Evolutionary conservation across 2,797 vertebrate species (phyloP).

Genomic region (Merluccius polli): DNA sequence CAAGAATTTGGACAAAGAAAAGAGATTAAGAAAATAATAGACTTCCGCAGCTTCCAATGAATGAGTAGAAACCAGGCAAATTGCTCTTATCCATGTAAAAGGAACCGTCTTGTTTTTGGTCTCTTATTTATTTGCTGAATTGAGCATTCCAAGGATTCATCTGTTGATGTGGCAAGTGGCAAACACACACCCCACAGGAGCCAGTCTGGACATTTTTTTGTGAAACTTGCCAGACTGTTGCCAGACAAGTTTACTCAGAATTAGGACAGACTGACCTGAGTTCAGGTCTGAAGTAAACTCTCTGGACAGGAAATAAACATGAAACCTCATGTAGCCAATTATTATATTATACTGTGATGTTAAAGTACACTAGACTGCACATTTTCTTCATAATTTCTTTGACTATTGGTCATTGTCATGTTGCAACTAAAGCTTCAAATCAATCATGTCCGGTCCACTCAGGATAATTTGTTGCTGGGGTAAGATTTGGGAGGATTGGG

Average conservation of each 20-base stretch:
- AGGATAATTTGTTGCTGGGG: slow-evolving; percentile 44
- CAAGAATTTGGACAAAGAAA: neutral
- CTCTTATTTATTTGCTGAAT: slow-evolving; percentile 22
- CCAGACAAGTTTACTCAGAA: slow-evolving; percentile 17
- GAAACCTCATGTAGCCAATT: slow-evolving; percentile 25
- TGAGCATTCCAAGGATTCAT: slow-evolving; percentile 34
- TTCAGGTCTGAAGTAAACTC: slow-evolving; percentile 17
- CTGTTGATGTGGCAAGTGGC: too few species aligned
- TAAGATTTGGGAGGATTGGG: slow-evolving; percentile 58
- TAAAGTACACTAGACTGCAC: slow-evolving; percentile 41
- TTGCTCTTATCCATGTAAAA: slow-evolving; percentile 10
- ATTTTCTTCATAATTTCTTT: slow-evolving; percentile 29
- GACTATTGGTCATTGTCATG: slow-evolving; percentile 44
- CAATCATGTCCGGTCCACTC: slow-evolving; percentile 41
- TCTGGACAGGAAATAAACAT: slow-evolving; percentile 14
- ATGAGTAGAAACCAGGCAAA: slow-evolving; percentile 11
- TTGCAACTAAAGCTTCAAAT: slow-evolving; percentile 53
- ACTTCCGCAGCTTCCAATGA: neutral
- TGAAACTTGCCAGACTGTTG: slow-evolving; percentile 26
- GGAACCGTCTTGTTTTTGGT: slow-evolving; percentile 14
- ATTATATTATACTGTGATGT: slow-evolving; percentile 6
- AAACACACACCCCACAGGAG: too few species aligned
- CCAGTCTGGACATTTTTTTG: slow-evolving; percentile 38
- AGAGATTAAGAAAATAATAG: neutral
- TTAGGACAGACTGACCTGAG: slow-evolving; percentile 40